phyloP scores from a whole-genome alignment of 2,113 vertebrate genomes.

The Gopherus evgoodei region DNA sequence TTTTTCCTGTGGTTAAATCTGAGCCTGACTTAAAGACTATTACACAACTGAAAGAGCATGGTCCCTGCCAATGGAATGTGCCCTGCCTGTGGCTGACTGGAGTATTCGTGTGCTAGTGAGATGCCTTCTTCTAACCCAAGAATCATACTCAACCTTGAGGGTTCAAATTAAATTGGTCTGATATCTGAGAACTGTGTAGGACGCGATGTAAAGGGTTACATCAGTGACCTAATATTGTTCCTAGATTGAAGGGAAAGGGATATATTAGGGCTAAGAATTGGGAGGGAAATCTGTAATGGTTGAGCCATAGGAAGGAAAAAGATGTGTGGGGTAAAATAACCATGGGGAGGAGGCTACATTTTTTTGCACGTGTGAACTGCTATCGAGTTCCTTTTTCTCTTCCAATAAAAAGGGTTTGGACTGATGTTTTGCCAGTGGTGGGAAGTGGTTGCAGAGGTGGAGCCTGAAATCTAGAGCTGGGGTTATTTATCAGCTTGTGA shows the following conservation, averaged over 20 bases:
- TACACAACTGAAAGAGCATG: background rate
- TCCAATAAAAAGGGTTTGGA: conserved; percentile 58
- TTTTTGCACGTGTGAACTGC: conserved; percentile 27
- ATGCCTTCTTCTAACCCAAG: background rate
- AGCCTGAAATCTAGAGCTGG: conserved; percentile 44
- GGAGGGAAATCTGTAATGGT: background rate
- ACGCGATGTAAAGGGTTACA: background rate
- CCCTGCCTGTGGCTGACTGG: background rate
- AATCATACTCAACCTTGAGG: background rate
- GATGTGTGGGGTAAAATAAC: background rate
- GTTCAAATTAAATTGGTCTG: background rate
- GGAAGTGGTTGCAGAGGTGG: conserved; percentile 50
- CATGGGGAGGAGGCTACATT: background rate
- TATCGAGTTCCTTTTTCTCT: conserved; percentile 49
- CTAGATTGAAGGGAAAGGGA: background rate
- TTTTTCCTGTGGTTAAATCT: background rate
- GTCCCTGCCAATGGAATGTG: background rate
- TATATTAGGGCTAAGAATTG: background rate
- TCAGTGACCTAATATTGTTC: background rate
- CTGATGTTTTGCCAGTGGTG: conserved; percentile 68
- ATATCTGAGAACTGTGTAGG: background rate
- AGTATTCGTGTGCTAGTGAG: background rate
- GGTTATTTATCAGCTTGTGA: conserved; percentile 62
- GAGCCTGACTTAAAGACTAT: conserved; percentile 1
- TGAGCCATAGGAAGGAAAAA: background rate